Conservation (phyloP, 2,797 vertebrate species). For the Acanthiza pusilla region DNA sequence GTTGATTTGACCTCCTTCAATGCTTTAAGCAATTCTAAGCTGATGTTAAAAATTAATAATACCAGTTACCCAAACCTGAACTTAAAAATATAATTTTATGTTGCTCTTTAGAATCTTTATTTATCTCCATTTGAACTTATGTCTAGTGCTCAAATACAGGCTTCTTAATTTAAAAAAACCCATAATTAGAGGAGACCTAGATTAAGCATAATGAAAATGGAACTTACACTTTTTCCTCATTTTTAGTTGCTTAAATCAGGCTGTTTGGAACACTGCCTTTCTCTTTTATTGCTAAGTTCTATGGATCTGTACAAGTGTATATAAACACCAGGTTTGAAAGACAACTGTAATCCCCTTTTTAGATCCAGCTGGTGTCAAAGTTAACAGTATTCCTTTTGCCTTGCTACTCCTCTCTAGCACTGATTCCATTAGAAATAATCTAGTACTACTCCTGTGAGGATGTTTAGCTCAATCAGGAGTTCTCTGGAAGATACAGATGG, state of each 20-base stretch:
- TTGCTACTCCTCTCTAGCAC: background rate
- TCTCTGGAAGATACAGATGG: background rate
- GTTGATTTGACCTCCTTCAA: background rate
- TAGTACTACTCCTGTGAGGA: background rate
- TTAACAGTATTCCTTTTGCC: background rate
- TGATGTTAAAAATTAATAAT: background rate
- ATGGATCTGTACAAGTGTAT: background rate
- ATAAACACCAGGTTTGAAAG: background rate
- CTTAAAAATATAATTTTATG: background rate
- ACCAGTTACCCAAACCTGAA: background rate
- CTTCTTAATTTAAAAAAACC: background rate
- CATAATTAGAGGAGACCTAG: background rate
- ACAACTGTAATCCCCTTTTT: background rate
- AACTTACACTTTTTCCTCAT: background rate
- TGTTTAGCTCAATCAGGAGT: background rate
- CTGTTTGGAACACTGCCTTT: background rate
- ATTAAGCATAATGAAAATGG: background rate
- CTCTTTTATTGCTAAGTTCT: background rate
- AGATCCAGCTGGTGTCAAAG: background rate
- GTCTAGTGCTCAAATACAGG: background rate
- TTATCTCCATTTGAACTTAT: background rate
- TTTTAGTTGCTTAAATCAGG: background rate
- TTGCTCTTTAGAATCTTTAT: background rate
- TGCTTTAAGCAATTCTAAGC: background rate
- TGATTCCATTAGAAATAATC: background rate